Evolutionary conservation across 2,113 vertebrate genomes (phyloP).

Genomic region (Benitochromis conjunctus): DNA sequence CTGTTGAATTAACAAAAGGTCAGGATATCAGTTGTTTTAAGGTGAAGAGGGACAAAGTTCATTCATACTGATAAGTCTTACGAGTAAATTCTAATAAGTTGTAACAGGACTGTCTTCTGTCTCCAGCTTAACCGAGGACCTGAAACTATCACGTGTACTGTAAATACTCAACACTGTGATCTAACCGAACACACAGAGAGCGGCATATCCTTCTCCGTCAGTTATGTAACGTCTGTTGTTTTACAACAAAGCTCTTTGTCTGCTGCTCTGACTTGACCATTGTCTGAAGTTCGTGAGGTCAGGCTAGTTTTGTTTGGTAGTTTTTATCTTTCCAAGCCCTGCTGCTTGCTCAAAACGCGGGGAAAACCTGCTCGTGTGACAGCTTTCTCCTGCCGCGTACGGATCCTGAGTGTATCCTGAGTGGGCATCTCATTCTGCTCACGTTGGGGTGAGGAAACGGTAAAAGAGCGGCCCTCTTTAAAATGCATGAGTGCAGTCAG

Average conservation of each 20-base stretch:
- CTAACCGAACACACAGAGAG: neutral
- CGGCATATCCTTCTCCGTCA: neutral
- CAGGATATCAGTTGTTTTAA: neutral
- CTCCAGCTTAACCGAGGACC: neutral
- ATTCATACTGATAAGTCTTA: neutral
- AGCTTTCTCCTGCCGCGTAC: neutral
- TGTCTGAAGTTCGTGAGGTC: constrained; percentile 61
- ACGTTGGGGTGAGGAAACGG: constrained; percentile 34
- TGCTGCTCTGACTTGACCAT: constrained; percentile 33
- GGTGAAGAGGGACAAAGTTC: neutral
- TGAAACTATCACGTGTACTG: neutral
- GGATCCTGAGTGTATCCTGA: constrained; percentile 24
- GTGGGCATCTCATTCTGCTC: constrained; percentile 48
- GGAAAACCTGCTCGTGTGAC: neutral
- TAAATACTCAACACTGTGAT: neutral
- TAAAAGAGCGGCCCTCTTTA: constrained; percentile 49
- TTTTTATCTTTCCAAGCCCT: neutral
- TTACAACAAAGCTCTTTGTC: constrained; percentile 59
- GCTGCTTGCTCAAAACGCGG: constrained; percentile 4
- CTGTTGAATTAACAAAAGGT: neutral
- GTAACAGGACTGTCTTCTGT: neutral
- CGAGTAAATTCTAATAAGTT: neutral
- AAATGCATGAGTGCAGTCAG: constrained; percentile 50
- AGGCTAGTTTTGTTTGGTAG: constrained; percentile 34
- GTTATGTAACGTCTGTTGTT: constrained; percentile 36